phyloP scores from a whole-genome alignment of 2,888 invertebrate genomes.

The Sarcophaga caerulescens region DNA sequence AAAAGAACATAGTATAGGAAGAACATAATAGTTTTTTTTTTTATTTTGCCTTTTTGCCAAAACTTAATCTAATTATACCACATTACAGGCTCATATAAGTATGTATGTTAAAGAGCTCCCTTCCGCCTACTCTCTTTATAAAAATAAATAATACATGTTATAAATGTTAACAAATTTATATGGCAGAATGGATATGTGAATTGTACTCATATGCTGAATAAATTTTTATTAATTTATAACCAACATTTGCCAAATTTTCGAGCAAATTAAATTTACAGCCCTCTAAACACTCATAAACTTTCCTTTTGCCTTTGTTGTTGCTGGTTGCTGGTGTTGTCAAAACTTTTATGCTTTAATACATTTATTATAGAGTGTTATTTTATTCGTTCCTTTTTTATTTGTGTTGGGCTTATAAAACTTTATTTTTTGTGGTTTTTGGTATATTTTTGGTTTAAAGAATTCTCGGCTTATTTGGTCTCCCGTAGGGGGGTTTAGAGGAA shows the following conservation, averaged over 20 bases:
- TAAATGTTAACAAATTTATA: no score
- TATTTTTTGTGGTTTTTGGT: constrained; percentile 38
- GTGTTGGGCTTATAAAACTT: constrained; percentile 29
- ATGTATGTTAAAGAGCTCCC: not conserved
- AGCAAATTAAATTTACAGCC: constrained; percentile 50
- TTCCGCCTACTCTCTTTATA: not conserved
- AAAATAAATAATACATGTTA: not conserved
- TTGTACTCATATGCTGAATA: not conserved
- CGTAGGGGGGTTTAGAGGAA: not conserved
- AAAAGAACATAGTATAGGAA: no score
- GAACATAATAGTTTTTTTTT: not conserved
- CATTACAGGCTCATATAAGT: not conserved
- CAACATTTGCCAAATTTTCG: constrained; percentile 50
- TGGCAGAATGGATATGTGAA: no score
- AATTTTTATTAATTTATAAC: constrained; percentile 52
- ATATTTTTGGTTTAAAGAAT: not conserved
- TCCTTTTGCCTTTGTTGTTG: not conserved
- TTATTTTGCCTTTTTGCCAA: not conserved
- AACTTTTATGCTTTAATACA: constrained; percentile 59
- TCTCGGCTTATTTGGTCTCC: not conserved
- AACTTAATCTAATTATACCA: not conserved
- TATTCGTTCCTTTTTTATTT: no score
- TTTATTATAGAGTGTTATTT: constrained; percentile 30
- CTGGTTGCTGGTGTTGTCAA: constrained; percentile 54
- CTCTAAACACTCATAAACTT: constrained; percentile 57